phyloP scores from a whole-genome alignment of 2,888 invertebrate genomes.

The Notocelia uddmanniana region DNA sequence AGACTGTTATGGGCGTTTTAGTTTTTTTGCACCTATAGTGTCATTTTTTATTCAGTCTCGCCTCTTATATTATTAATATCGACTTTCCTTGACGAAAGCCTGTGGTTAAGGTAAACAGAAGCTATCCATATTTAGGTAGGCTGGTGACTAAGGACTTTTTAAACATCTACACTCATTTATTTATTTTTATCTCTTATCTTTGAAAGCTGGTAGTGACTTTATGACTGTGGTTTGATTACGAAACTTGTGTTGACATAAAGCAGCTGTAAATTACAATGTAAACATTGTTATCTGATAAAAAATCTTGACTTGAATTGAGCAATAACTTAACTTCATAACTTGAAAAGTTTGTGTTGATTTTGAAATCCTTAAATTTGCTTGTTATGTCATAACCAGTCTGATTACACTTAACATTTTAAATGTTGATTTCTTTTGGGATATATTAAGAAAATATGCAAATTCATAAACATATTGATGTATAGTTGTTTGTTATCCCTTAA shows the following conservation, averaged over 20 bases:
- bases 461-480: not conserved
- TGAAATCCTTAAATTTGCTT: not conserved
- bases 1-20: slow-evolving; percentile 41
- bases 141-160: slow-evolving; percentile 27
- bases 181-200: slow-evolving; percentile 42
- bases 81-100: slow-evolving; percentile 14
- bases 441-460: not conserved
- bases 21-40: slow-evolving; percentile 27
- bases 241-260: slow-evolving; percentile 31
- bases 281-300: slow-evolving; percentile 36
- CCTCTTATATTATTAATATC: slow-evolving; percentile 35
- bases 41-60: slow-evolving; percentile 25
- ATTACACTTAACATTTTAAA: slow-evolving; percentile 1
- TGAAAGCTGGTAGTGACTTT: slow-evolving; percentile 13
- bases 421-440: not conserved
- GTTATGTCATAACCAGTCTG: not conserved
- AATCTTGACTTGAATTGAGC: slow-evolving; percentile 7
- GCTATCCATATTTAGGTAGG: slow-evolving; percentile 20
- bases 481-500: not conserved
- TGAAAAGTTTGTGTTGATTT: slow-evolving; percentile 2
- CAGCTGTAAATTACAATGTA: slow-evolving; percentile 36
- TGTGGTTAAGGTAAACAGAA: slow-evolving; percentile 15
- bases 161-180: slow-evolving; percentile 35
- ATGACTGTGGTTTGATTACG: slow-evolving; percentile 12
- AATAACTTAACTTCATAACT: slow-evolving; percentile 3